Conservation (phyloP, 2,888 invertebrate species). For the Lycocerus yunnanus region DNA sequence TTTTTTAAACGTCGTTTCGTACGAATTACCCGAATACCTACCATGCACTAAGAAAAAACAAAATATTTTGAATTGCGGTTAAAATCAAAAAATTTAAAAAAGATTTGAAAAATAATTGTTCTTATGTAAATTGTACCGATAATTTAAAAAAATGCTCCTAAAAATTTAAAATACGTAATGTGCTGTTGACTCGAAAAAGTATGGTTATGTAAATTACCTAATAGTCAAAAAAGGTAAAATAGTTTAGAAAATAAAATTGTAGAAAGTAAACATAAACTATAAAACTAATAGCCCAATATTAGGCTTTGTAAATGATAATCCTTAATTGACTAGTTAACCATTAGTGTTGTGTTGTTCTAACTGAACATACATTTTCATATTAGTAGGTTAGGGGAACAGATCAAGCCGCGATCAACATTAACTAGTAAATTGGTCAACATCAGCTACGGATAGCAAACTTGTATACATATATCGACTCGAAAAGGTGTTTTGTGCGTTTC, state of each 20-base stretch:
- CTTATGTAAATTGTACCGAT: too few species aligned
- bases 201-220: not conserved
- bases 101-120: too few species aligned
- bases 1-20: too few species aligned
- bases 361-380: constrained; percentile 37
- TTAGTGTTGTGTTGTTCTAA: constrained; percentile 12
- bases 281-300: not conserved
- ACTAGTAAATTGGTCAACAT: constrained; percentile 27
- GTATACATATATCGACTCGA: constrained; percentile 11
- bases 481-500: constrained; percentile 24
- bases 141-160: too few species aligned
- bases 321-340: not conserved
- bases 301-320: not conserved
- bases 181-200: not conserved
- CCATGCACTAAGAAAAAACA: too few species aligned
- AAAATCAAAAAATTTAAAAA: too few species aligned
- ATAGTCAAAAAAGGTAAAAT: not conserved
- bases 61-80: too few species aligned
- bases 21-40: too few species aligned
- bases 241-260: not conserved
- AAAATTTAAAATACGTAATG: not conserved
- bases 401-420: constrained; percentile 25
- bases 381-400: constrained; percentile 41
- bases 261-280: not conserved
- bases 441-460: constrained; percentile 16